Evolutionary conservation across 2,888 invertebrate genomes (phyloP).

Genomic region (Melikaiella ostensackeni): DNA sequence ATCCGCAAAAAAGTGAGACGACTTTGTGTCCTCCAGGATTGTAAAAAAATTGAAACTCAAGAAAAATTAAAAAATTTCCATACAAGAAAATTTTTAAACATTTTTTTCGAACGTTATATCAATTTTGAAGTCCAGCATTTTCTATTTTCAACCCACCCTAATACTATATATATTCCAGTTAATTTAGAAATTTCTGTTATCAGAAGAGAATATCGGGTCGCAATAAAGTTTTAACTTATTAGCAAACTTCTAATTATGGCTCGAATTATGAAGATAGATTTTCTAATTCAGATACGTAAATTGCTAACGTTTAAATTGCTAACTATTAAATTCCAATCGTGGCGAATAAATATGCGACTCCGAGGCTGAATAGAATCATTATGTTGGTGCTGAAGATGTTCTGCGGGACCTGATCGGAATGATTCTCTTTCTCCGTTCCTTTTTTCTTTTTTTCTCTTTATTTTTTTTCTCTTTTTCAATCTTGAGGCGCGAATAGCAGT

Average conservation of each 20-base stretch:
- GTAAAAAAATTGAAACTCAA: too few species aligned
- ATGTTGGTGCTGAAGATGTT: neutral
- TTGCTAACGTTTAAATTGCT: slow-evolving; percentile 1
- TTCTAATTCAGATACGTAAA: neutral
- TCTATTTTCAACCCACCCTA: too few species aligned
- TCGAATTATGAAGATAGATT: neutral
- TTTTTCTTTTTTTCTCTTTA: neutral
- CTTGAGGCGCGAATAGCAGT: neutral
- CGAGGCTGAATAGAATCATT: neutral
- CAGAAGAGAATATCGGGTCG: neutral
- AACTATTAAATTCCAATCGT: neutral
- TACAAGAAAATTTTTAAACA: too few species aligned
- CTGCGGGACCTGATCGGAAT: neutral
- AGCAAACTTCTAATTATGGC: neutral
- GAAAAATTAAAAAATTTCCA: too few species aligned
- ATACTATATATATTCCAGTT: too few species aligned
- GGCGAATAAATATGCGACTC: neutral
- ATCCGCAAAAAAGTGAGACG: too few species aligned
- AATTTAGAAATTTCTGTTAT: neutral
- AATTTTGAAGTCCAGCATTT: too few species aligned
- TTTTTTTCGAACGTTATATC: too few species aligned
- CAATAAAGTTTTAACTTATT: neutral
- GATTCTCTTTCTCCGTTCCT: too few species aligned
- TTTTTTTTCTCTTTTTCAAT: neutral
- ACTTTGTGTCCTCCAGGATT: too few species aligned